Evolutionary conservation across 92 coral and sea anemone genomes (phyloP).

Genomic region (Actinostola sp.): DNA sequence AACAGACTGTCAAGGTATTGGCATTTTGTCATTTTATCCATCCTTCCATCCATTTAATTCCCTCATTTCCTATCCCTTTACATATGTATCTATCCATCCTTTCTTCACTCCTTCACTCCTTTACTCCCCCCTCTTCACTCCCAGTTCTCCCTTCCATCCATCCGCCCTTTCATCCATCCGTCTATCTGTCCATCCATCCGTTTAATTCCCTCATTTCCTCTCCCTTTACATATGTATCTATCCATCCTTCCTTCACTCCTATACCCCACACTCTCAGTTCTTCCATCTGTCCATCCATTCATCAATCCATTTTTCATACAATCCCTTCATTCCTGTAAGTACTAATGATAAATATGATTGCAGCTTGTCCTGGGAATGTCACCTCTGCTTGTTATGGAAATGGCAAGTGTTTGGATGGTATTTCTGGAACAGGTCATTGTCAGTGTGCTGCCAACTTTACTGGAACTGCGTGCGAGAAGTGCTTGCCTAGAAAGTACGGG

Average conservation of each 20-base stretch:
- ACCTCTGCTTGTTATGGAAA: conserved; percentile 69
- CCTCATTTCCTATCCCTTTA: background rate
- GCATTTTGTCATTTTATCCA: background rate
- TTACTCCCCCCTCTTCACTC: too few relatives aligned
- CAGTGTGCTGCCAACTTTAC: conserved; percentile 62
- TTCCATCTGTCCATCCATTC: background rate
- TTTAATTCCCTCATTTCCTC: too few relatives aligned
- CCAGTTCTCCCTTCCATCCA: background rate
- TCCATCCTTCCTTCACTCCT: background rate
- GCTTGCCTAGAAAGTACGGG: conserved; percentile 67
- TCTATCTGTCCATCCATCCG: background rate
- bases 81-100: background rate
- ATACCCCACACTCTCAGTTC: background rate
- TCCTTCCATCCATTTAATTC: background rate
- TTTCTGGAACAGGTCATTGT: conserved; percentile 77
- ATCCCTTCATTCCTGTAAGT: background rate
- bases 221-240: too few relatives aligned
- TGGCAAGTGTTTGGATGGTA: conserved; percentile 79
- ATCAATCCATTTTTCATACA: background rate
- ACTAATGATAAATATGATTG: background rate
- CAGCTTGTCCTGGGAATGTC: conserved; percentile 85
- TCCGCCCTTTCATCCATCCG: background rate
- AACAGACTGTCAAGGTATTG: conserved; percentile 62
- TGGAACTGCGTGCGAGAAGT: conserved; percentile 83
- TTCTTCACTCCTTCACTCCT: background rate